Evolutionary conservation across 2,113 vertebrate genomes (phyloP).

Genomic region (Ptilonorhynchus violaceus): DNA sequence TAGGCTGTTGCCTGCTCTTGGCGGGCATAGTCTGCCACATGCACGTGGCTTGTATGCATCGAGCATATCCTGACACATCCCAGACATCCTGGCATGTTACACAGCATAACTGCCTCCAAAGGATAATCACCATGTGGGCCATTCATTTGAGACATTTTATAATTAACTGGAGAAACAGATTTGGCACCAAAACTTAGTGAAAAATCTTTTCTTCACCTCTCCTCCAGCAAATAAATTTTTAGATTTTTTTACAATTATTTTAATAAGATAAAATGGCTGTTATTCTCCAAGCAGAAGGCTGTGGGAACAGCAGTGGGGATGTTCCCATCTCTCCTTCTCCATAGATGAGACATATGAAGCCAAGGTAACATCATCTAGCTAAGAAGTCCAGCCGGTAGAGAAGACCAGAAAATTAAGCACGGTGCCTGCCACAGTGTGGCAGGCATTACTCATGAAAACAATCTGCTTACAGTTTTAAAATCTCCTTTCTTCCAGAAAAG

Average conservation of each 20-base stretch:
- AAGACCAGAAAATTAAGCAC: neutral
- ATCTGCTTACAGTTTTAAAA: neutral
- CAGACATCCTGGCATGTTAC: rapidly evolving
- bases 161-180: neutral
- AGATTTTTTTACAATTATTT: neutral
- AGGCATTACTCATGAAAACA: neutral
- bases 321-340: neutral
- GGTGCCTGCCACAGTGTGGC: neutral
- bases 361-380: neutral
- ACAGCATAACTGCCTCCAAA: neutral
- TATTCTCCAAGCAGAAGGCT: neutral
- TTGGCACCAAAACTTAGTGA: neutral
- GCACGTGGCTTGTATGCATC: neutral
- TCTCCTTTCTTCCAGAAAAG: neutral
- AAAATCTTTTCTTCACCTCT: neutral
- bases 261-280: neutral
- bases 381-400: neutral
- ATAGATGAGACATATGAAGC: neutral
- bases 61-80: neutral
- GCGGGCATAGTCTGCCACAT: neutral
- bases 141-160: neutral
- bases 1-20: neutral
- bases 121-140: neutral
- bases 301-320: neutral
- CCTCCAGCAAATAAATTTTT: neutral